Conservation (phyloP, 53 echinoderm and acorn worm genomes). For the Stichopus horrens region DNA sequence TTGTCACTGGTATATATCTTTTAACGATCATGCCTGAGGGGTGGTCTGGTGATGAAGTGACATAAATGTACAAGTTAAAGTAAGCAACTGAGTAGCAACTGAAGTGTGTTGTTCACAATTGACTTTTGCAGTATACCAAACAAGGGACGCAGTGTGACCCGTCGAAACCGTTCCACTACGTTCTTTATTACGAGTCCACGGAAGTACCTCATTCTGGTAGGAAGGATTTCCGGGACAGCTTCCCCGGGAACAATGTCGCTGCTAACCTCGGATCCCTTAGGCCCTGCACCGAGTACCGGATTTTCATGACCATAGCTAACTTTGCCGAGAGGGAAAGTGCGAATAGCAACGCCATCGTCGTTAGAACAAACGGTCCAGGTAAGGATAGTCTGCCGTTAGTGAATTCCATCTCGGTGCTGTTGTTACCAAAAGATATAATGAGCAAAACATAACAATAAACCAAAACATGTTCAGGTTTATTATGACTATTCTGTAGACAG, state of each 20-base stretch:
- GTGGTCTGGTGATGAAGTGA: background rate
- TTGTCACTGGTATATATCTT: background rate
- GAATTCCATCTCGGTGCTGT: background rate
- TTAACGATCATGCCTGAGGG: background rate
- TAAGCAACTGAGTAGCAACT: too few relatives aligned
- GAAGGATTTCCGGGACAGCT: background rate
- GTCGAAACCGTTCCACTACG: constrained; percentile 11
- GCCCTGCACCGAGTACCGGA: background rate
- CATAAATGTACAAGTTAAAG: too few relatives aligned
- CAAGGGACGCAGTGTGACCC: background rate
- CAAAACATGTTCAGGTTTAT: too few relatives aligned
- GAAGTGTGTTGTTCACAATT: too few relatives aligned
- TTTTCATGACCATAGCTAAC: constrained; percentile 23
- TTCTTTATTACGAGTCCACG: background rate
- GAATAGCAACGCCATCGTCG: background rate
- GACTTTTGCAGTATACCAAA: constrained; percentile 1
- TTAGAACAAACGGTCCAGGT: constrained; percentile 7
- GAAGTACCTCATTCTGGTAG: constrained; percentile 3
- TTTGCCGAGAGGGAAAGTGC: constrained; percentile 19
- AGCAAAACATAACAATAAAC: too few relatives aligned
- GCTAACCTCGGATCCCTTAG: constrained; percentile 1
- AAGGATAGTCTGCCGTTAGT: background rate
- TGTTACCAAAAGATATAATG: too few relatives aligned
- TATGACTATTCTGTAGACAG: background rate
- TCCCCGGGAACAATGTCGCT: background rate